Conservation (phyloP, 2,113 vertebrate species). For the Centropristis striata region DNA sequence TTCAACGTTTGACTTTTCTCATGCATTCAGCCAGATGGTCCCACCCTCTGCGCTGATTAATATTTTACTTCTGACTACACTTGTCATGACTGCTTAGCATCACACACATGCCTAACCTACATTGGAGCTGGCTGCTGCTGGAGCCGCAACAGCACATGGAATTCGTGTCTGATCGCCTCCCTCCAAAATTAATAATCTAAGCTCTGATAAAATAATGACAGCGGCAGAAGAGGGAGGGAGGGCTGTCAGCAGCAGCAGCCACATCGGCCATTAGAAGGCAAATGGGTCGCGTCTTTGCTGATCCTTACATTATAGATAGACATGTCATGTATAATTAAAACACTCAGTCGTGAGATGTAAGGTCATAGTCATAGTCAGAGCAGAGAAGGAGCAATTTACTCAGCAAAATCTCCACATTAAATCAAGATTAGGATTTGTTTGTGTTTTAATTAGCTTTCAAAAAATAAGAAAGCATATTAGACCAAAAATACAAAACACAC, state of each 20-base stretch:
- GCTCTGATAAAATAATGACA: constrained; percentile 16
- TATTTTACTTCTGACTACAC: constrained; percentile 79
- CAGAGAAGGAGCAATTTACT: not conserved
- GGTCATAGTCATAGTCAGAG: constrained; percentile 2
- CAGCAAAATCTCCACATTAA: constrained; percentile 1
- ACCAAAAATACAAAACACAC: not conserved
- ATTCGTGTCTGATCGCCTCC: constrained; percentile 20
- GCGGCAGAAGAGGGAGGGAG: not conserved
- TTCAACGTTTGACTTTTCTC: constrained; percentile 54
- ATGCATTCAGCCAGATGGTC: constrained; percentile 72
- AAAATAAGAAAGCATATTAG: not conserved
- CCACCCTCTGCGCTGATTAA: constrained; percentile 72
- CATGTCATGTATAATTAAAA: constrained; percentile 69
- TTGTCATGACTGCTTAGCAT: constrained; percentile 73
- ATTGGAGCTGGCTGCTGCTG: constrained; percentile 54
- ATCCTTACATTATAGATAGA: constrained; percentile 54
- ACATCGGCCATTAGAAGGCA: constrained; percentile 6
- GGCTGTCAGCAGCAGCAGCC: constrained; percentile 13
- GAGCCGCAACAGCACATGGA: constrained; percentile 22
- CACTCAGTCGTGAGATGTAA: constrained; percentile 25
- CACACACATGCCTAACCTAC: constrained; percentile 77
- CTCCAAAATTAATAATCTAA: constrained; percentile 31
- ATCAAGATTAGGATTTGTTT: not conserved
- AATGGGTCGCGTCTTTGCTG: constrained; percentile 28
- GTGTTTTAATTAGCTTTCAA: not conserved